These are phyloP conservation scores for Edolisoma coerulescens DNA, from an alignment of 2,113 vertebrate genomes.

Conservation along the genomic window DNA sequence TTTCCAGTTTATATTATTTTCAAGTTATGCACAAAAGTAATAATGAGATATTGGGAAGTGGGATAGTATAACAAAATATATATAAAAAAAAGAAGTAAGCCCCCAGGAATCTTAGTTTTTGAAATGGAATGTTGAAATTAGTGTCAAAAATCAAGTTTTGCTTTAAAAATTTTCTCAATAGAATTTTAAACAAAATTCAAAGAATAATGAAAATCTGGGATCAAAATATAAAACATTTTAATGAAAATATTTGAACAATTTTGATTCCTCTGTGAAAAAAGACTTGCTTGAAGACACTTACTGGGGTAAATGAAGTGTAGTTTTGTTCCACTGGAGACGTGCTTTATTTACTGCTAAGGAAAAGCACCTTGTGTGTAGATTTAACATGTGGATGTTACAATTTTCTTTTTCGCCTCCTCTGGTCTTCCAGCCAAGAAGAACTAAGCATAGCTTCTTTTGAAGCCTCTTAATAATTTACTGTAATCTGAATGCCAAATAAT, in stretches of 20 bases:
- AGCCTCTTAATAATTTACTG: not conserved
- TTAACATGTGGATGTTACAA: not conserved
- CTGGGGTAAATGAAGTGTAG: not conserved
- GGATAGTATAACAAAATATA: not conserved
- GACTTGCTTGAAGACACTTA: not conserved
- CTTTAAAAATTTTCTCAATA: not conserved
- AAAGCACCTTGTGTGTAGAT: not conserved
- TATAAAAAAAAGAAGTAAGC: not conserved
- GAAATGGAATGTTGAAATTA: not conserved
- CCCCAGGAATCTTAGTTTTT: not conserved
- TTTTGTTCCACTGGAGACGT: not conserved
- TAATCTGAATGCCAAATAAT: not conserved
- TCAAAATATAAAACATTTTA: not conserved
- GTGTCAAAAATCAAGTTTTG: fast-evolving
- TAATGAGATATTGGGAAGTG: not conserved
- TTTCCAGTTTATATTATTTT: not conserved
- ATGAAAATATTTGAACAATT: not conserved
- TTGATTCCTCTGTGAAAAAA: not conserved
- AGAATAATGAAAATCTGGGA: not conserved
- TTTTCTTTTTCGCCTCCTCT: not conserved
- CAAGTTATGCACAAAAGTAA: not conserved
- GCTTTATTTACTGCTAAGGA: not conserved
- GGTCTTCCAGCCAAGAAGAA: not conserved
- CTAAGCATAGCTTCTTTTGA: not conserved
- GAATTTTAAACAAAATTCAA: not conserved